Conservation (phyloP, 2,888 invertebrate species). For the Drosophila formosana region DNA sequence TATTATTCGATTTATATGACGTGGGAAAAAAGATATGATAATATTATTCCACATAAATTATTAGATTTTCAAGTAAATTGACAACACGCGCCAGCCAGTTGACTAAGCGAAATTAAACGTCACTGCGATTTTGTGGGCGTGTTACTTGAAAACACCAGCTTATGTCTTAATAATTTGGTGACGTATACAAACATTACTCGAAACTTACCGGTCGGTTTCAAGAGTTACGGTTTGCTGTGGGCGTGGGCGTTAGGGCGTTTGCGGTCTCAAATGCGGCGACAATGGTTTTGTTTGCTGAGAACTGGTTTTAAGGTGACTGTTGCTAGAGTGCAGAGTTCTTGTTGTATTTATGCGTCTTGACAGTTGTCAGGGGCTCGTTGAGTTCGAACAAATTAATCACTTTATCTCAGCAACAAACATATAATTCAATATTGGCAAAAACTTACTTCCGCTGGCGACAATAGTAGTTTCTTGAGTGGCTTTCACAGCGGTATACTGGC, state of each 20-base stretch:
- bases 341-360: constrained; percentile 62
- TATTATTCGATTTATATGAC: constrained; percentile 43
- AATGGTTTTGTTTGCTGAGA: constrained; percentile 69
- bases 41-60: constrained; percentile 56
- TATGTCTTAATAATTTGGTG: constrained; percentile 57
- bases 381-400: constrained; percentile 67
- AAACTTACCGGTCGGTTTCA: constrained; percentile 65
- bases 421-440: constrained; percentile 67
- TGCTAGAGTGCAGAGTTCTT: constrained; percentile 68
- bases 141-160: constrained; percentile 56
- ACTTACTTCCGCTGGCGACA: constrained; percentile 69
- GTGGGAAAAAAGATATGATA: constrained; percentile 73
- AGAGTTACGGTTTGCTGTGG: constrained; percentile 25
- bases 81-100: constrained; percentile 71
- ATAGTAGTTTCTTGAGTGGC: constrained; percentile 67
- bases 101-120: constrained; percentile 64
- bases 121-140: constrained; percentile 67
- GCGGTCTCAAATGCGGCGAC: constrained; percentile 24
- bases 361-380: constrained; percentile 39
- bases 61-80: constrained; percentile 51
- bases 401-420: constrained; percentile 65
- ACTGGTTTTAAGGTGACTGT: constrained; percentile 67
- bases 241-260: constrained; percentile 31
- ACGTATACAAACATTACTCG: constrained; percentile 53
- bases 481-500: constrained; percentile 68